phyloP scores from a whole-genome alignment of 2,888 invertebrate genomes.

The Microctonus brassicae region DNA sequence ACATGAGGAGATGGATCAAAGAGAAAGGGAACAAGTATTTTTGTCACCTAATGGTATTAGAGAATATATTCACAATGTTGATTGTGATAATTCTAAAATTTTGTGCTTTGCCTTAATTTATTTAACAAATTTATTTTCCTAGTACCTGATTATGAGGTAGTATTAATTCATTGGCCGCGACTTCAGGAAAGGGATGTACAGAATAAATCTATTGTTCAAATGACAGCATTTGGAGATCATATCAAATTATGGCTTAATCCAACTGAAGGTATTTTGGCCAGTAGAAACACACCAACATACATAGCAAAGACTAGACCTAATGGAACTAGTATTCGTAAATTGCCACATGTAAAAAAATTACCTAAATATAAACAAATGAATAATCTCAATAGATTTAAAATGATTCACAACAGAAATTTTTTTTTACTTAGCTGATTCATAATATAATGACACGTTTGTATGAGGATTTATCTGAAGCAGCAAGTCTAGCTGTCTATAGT shows the following conservation, averaged over 20 bases:
- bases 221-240: slow-evolving; percentile 35
- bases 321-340: neutral
- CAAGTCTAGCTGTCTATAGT: slow-evolving; percentile 5
- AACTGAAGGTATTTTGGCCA: slow-evolving; percentile 24
- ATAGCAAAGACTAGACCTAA: neutral
- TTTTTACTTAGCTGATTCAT: neutral
- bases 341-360: neutral
- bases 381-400: no score
- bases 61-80: no score
- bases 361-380: neutral
- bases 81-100: no score
- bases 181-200: slow-evolving; percentile 24
- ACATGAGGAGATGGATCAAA: no score
- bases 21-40: no score
- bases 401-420: neutral
- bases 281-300: slow-evolving; percentile 33
- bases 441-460: neutral
- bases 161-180: slow-evolving; percentile 22
- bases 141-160: slow-evolving; percentile 37
- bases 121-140: no score
- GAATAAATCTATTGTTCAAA: slow-evolving; percentile 4
- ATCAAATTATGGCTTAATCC: slow-evolving; percentile 39
- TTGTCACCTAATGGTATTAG: no score
- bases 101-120: no score
- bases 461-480: neutral